phyloP scores from a whole-genome alignment of 30 jellyfish, hydroid and myxozoan genomes.

The Hydractinia symbiolongicarpus region DNA sequence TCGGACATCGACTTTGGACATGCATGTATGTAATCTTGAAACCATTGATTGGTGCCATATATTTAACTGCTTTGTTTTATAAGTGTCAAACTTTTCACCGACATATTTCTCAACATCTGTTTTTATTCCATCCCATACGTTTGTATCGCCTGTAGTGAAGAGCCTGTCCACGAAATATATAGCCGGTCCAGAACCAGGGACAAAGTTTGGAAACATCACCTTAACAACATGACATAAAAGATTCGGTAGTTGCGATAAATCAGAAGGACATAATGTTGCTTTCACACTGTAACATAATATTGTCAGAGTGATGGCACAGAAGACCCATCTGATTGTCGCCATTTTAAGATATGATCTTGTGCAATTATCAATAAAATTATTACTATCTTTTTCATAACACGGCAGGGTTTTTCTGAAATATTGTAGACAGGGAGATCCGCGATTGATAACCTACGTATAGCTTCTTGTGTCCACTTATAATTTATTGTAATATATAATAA shows the following conservation, averaged over 20 bases:
- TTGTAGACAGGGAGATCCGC: too few relatives aligned
- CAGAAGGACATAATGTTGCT: background rate
- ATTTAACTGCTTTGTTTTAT: background rate
- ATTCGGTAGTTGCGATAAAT: background rate
- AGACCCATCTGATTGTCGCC: too few relatives aligned
- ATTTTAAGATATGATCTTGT: too few relatives aligned
- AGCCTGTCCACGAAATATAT: background rate
- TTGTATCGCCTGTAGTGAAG: background rate
- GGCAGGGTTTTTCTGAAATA: too few relatives aligned
- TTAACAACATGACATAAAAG: background rate
- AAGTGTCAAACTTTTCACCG: constrained; percentile 8
- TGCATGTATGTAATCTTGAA: background rate
- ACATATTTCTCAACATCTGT: constrained; percentile 15
- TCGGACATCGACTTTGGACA: background rate
- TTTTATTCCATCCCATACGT: constrained; percentile 4
- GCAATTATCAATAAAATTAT: too few relatives aligned
- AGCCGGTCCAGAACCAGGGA: constrained; percentile 3
- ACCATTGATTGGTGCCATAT: constrained; percentile 21
- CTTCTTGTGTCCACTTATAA: too few relatives aligned
- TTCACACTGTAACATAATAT: background rate
- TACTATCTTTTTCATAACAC: too few relatives aligned
- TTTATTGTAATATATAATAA: too few relatives aligned
- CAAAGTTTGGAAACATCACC: background rate
- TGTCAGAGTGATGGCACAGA: background rate
- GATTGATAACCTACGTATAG: too few relatives aligned